Evolutionary conservation across 2,797 vertebrate species (phyloP).

Genomic region (Anguilla obscura): DNA sequence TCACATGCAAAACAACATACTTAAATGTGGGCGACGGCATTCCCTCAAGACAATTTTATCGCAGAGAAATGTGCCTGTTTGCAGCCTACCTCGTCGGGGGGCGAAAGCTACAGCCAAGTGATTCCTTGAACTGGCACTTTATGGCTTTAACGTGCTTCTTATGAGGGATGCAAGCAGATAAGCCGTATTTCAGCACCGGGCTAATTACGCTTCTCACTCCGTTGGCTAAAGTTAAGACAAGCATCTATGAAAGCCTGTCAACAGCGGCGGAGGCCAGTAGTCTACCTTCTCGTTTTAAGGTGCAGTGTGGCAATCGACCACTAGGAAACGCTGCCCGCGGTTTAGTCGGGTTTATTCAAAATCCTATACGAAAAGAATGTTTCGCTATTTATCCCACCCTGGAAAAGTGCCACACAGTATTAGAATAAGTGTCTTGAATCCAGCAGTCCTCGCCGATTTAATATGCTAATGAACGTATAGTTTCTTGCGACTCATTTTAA

Average conservation of each 20-base stretch:
- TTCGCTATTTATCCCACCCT: neutral
- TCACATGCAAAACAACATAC: too few relatives aligned
- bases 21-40: too few relatives aligned
- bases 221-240: conserved; percentile 8
- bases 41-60: too few relatives aligned
- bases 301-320: neutral
- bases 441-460: neutral
- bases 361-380: neutral
- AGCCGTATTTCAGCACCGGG: neutral
- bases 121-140: neutral
- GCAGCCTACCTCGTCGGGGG: neutral
- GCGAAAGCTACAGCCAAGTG: neutral
- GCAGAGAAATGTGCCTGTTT: neutral
- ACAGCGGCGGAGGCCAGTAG: neutral
- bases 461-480: neutral
- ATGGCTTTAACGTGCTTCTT: neutral
- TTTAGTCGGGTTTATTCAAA: neutral
- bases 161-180: neutral
- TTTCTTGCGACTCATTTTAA: neutral
- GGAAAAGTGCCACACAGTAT: neutral
- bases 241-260: neutral
- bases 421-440: neutral
- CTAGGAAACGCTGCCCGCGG: neutral
- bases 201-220: neutral
- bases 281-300: neutral